phyloP scores from a whole-genome alignment of 2,113 vertebrate species.

The Brachyhypopomus gauderio region DNA sequence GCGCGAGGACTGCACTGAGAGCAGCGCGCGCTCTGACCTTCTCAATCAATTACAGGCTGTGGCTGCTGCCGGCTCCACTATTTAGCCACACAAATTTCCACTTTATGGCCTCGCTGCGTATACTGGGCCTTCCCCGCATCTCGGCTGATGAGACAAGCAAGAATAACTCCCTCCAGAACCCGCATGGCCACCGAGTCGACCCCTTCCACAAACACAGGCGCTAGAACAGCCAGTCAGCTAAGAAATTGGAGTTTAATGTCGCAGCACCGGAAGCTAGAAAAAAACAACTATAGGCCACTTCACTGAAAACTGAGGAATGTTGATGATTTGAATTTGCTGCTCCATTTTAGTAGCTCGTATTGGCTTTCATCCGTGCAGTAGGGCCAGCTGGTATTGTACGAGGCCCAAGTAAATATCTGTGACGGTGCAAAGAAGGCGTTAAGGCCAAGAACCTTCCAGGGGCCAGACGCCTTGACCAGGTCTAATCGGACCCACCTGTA shows the following conservation, averaged over 20 bases:
- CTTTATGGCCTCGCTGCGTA: slow-evolving; percentile 47
- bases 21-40: slow-evolving; percentile 41
- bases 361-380: background rate
- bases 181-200: slow-evolving; percentile 3
- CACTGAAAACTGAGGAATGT: too few relatives aligned
- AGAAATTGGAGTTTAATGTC: too few relatives aligned
- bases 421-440: background rate
- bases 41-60: slow-evolving; percentile 58
- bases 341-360: too few relatives aligned
- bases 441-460: slow-evolving; percentile 32
- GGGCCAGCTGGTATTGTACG: slow-evolving; percentile 9
- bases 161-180: slow-evolving; percentile 49
- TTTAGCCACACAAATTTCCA: slow-evolving; percentile 56
- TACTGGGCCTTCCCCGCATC: slow-evolving; percentile 37
- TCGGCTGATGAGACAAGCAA: slow-evolving; percentile 45
- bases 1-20: slow-evolving; percentile 35
- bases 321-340: too few relatives aligned
- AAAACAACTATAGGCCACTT: too few relatives aligned
- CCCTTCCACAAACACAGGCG: background rate
- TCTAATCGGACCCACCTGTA: slow-evolving; percentile 49
- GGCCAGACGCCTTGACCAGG: background rate
- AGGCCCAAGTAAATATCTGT: slow-evolving; percentile 11
- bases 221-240: too few relatives aligned
- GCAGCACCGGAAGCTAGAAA: too few relatives aligned
- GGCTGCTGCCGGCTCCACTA: slow-evolving; percentile 46